These are phyloP conservation scores for Danaus chrysippus DNA, from an alignment of 2,888 invertebrate species.

Conservation along the genomic window DNA sequence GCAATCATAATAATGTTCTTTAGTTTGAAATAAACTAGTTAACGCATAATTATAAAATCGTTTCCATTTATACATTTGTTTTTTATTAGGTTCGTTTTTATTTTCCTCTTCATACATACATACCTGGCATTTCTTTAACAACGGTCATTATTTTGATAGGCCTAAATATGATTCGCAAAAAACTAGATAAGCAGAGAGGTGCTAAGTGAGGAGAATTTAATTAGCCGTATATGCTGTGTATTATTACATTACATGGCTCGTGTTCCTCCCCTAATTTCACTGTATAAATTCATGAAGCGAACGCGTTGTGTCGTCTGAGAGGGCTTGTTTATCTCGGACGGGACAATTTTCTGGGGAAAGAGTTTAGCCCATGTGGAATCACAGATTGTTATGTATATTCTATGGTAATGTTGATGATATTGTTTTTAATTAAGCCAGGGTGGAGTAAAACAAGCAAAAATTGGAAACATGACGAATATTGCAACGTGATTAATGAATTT, in stretches of 20 bases:
- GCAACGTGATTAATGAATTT: not conserved
- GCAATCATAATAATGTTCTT: too few relatives aligned
- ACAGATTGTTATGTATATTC: conserved; percentile 33
- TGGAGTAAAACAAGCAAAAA: conserved; percentile 3
- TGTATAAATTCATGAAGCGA: conserved; percentile 73
- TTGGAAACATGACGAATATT: not conserved
- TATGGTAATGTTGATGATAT: conserved; percentile 13
- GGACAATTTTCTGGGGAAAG: conserved; percentile 61
- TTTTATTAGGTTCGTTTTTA: too few relatives aligned
- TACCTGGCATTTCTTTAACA: not conserved
- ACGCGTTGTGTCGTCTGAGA: conserved; percentile 49
- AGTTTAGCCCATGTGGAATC: conserved; percentile 45
- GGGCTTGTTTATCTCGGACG: conserved; percentile 64
- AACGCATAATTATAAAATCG: too few relatives aligned
- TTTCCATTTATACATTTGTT: too few relatives aligned
- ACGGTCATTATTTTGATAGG: not conserved
- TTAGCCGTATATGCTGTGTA: conserved; percentile 63
- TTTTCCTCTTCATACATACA: not conserved
- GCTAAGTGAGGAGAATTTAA: conserved; percentile 57
- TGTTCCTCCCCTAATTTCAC: conserved; percentile 60
- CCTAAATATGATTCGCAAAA: conserved; percentile 13
- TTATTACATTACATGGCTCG: conserved; percentile 54
- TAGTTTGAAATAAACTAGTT: too few relatives aligned
- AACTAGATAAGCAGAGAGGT: conserved; percentile 17
- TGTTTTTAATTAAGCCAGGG: not conserved